Conservation (phyloP, 2,113 vertebrate genomes). For the Crotalus horridus region DNA sequence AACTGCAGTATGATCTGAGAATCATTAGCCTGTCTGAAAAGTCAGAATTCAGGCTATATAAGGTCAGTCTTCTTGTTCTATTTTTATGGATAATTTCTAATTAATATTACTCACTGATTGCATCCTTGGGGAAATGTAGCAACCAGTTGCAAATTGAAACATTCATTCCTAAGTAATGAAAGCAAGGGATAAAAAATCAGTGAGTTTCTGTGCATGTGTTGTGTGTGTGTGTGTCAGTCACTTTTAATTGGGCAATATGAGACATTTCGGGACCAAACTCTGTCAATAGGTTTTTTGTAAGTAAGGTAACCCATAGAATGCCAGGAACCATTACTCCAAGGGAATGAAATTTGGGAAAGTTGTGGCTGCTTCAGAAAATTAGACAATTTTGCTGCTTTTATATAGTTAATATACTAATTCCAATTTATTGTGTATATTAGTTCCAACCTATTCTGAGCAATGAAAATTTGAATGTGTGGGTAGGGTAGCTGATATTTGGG, state of each 20-base stretch:
- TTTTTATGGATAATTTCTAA: conserved; percentile 14
- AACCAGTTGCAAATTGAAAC: conserved; percentile 3
- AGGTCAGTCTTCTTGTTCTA: neutral
- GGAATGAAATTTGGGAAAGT: neutral
- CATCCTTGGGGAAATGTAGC: neutral
- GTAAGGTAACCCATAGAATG: neutral
- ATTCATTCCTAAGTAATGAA: neutral
- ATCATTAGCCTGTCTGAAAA: neutral
- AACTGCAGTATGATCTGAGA: neutral
- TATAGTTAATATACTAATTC: neutral
- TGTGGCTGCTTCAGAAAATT: neutral
- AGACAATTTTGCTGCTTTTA: neutral
- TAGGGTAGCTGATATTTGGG: neutral
- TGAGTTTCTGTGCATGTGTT: neutral
- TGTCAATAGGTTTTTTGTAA: neutral
- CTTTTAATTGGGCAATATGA: neutral
- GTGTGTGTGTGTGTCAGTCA: neutral
- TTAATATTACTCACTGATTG: conserved; percentile 8
- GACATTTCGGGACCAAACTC: neutral
- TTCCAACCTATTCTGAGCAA: neutral
- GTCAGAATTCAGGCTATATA: neutral
- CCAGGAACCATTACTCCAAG: neutral
- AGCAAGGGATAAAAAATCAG: neutral
- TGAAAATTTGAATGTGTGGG: neutral
- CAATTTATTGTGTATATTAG: too few species aligned